phyloP scores from a whole-genome alignment of 2,113 vertebrate species.

The Cyprinus carpio region DNA sequence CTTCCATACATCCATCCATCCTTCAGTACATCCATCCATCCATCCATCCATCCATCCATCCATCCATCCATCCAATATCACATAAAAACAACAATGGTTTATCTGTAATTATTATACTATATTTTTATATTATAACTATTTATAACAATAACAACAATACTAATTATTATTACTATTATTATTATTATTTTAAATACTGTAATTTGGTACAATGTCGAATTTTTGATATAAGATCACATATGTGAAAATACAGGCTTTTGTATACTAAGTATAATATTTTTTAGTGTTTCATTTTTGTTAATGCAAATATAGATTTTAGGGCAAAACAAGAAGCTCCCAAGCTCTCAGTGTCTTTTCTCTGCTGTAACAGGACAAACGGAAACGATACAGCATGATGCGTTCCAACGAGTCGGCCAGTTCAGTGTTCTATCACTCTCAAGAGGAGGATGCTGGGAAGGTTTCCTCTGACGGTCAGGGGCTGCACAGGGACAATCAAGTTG shows the following conservation, averaged over 20 bases:
- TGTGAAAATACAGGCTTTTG: background rate
- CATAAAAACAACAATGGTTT: too few species aligned
- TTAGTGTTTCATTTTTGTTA: background rate
- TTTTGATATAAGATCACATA: background rate
- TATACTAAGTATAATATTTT: background rate
- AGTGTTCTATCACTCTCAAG: constrained; percentile 92
- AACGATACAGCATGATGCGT: constrained; percentile 83
- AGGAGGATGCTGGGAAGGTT: constrained; percentile 75
- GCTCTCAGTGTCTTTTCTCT: background rate
- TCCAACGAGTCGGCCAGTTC: constrained; percentile 90
- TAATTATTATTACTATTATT: too few species aligned
- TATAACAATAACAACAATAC: too few species aligned
- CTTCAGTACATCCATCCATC: too few species aligned
- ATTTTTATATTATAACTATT: too few species aligned
- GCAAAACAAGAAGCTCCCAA: background rate
- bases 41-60: too few species aligned
- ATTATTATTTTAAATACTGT: too few species aligned
- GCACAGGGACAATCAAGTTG: constrained; percentile 55
- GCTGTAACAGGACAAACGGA: constrained; percentile 83
- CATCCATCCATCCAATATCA: too few species aligned
- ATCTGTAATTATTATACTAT: too few species aligned
- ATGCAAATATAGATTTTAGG: background rate
- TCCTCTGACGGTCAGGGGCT: constrained; percentile 62
- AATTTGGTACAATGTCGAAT: background rate
- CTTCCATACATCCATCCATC: too few species aligned